A percentile compares a stretch with the other conserved stretches of the same genome.
These are phyloP conservation scores for Tillus elongatus DNA, from an alignment of 2,888 invertebrate genomes.

Conservation along the genomic window DNA sequence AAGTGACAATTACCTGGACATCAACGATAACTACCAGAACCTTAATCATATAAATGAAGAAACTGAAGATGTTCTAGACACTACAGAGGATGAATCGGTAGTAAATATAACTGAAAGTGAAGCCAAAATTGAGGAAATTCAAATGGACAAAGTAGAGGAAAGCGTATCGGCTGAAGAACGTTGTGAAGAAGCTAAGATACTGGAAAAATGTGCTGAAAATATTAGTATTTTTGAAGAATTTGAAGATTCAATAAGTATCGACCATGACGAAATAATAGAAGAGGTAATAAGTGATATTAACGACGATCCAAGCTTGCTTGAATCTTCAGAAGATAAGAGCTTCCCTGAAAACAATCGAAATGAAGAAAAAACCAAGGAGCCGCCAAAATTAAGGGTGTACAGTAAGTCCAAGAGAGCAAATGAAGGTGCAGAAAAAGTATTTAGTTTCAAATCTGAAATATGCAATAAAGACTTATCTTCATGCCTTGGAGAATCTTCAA, in stretches of 20 bases:
- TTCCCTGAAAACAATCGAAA: not conserved
- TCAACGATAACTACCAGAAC: conserved; percentile 27
- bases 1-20: conserved; percentile 11
- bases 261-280: not conserved
- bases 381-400: no score
- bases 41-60: not conserved
- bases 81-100: not conserved
- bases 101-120: not conserved
- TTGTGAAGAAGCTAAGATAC: not conserved
- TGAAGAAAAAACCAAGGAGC: not conserved
- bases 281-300: not conserved
- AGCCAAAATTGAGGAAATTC: conserved; percentile 8
- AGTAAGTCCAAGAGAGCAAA: no score
- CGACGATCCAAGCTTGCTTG: not conserved
- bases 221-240: conserved; percentile 4
- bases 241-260: not conserved
- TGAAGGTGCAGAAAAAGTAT: no score
- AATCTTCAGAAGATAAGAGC: conserved; percentile 3
- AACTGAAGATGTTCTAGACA: not conserved
- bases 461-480: no score
- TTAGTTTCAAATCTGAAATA: no score
- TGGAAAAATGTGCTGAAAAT: not conserved
- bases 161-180: conserved; percentile 2
- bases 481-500: no score
- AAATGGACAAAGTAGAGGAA: not conserved